A percentile compares a stretch with the other conserved stretches of the same genome.
phyloP scores from a whole-genome alignment of 2,888 invertebrate species.

The Notocelia uddmanniana region DNA sequence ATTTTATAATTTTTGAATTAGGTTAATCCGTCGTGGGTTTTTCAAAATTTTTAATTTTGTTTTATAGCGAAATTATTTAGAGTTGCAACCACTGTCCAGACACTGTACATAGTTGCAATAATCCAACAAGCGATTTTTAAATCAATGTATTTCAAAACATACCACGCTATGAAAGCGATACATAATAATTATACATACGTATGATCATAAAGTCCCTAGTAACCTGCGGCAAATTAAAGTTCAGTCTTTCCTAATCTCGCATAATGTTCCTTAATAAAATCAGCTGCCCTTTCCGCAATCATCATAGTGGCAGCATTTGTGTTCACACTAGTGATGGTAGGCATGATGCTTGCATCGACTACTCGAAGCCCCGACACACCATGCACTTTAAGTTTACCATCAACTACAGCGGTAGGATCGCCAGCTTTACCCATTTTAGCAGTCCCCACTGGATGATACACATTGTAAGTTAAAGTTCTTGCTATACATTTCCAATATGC shows the following conservation, averaged over 20 bases:
- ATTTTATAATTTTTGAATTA: too few relatives aligned
- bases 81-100: too few relatives aligned
- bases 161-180: background rate
- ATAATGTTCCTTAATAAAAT: constrained; percentile 73
- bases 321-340: constrained; percentile 77
- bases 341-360: constrained; percentile 79
- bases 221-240: constrained; percentile 60
- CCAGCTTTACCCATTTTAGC: constrained; percentile 72
- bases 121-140: too few relatives aligned
- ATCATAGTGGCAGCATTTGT: constrained; percentile 78
- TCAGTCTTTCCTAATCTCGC: constrained; percentile 61
- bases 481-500: constrained; percentile 80
- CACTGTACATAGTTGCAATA: too few relatives aligned
- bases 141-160: background rate
- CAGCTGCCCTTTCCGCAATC: constrained; percentile 78
- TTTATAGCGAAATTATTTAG: too few relatives aligned
- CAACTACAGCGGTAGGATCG: constrained; percentile 69
- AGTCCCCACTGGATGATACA: constrained; percentile 79
- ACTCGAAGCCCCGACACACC: constrained; percentile 69
- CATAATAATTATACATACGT: too few relatives aligned
- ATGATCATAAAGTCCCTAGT: too few relatives aligned
- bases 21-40: too few relatives aligned
- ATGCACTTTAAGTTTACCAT: constrained; percentile 64
- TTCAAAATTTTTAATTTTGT: too few relatives aligned
- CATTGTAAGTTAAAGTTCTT: constrained; percentile 73